These are phyloP conservation scores for Halocynthia roretzi DNA, from an alignment of 23 tunicate species.

Conservation along the genomic window DNA sequence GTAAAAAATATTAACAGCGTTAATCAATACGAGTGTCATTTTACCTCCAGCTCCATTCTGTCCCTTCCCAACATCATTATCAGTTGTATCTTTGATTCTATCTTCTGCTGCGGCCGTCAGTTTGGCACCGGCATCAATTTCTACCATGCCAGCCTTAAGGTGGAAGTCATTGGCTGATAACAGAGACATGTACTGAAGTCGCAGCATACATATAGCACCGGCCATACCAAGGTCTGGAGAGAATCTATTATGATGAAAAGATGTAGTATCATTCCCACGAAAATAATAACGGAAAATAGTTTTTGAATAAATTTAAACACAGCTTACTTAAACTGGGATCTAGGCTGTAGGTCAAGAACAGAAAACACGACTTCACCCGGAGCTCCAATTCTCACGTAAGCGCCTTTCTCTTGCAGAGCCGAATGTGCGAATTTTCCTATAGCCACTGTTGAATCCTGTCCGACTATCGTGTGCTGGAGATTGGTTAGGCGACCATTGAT, in stretches of 20 bases:
- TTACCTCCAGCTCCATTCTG: slow-evolving; percentile 17
- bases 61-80: slow-evolving; percentile 8
- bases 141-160: slow-evolving; percentile 11
- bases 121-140: slow-evolving; percentile 22
- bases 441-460: background rate
- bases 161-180: slow-evolving; percentile 16
- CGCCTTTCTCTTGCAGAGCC: slow-evolving; percentile 21
- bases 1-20: no score
- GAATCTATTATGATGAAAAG: background rate
- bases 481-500: slow-evolving; percentile 25
- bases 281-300: background rate
- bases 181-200: slow-evolving; percentile 7
- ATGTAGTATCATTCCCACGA: no score
- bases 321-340: slow-evolving; percentile 1
- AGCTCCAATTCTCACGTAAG: slow-evolving; percentile 19
- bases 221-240: slow-evolving; percentile 19
- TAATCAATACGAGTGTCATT: background rate
- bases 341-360: slow-evolving; percentile 7
- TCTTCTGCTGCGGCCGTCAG: slow-evolving; percentile 18
- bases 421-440: slow-evolving; percentile 18
- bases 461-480: slow-evolving; percentile 14
- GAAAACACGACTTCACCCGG: slow-evolving; percentile 11
- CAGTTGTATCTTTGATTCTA: slow-evolving; percentile 5
- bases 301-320: background rate
- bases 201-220: slow-evolving; percentile 18